Conservation (phyloP, 2,113 vertebrate species). For the Passer domesticus region DNA sequence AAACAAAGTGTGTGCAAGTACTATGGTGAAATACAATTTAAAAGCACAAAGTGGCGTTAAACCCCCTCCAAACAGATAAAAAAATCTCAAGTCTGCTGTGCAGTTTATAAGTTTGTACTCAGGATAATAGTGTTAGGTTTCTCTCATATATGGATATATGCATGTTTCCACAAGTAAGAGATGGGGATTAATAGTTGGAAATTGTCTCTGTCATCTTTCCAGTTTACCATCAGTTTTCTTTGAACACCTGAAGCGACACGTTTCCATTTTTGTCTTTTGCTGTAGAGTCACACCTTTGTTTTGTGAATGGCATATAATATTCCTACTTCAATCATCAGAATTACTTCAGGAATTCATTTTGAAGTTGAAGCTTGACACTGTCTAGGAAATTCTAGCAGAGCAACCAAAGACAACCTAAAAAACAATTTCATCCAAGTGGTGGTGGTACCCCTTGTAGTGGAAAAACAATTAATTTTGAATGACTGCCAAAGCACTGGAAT, state of each 20-base stretch:
- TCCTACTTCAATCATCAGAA: not conserved
- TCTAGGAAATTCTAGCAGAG: not conserved
- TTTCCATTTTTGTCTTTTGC: not conserved
- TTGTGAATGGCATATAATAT: not conserved
- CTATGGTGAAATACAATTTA: not conserved
- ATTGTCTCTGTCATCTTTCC: not conserved
- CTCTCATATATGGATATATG: not conserved
- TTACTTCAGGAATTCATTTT: not conserved
- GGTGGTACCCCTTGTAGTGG: fast-evolving
- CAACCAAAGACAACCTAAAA: not conserved
- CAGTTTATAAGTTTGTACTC: not conserved
- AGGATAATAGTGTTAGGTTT: not conserved
- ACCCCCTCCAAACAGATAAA: not conserved
- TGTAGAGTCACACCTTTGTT: not conserved
- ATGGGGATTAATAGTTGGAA: not conserved
- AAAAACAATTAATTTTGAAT: not conserved
- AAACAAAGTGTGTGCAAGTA: not conserved
- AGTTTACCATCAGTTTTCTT: not conserved
- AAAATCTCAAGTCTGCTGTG: not conserved
- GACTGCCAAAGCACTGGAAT: not conserved
- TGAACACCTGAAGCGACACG: not conserved
- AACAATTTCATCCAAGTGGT: not conserved
- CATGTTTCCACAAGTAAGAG: not conserved
- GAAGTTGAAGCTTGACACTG: not conserved
- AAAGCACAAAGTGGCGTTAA: not conserved